Conservation (phyloP, 2,888 invertebrate genomes). For the Steromphala cineraria region DNA sequence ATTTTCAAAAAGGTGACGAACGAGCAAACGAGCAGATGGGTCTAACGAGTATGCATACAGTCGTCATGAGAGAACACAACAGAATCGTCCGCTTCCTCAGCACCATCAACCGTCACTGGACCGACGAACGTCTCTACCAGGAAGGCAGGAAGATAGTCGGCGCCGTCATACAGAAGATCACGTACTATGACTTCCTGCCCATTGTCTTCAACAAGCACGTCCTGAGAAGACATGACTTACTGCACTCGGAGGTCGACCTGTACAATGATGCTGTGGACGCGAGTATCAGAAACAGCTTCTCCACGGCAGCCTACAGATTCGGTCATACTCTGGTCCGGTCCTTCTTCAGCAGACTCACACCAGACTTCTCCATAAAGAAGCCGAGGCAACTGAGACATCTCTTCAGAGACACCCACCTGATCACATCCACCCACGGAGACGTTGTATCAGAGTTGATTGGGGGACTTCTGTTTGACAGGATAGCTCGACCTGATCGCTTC, state of each 20-base stretch:
- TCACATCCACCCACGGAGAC: neutral
- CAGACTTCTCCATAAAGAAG: neutral
- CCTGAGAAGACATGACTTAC: neutral
- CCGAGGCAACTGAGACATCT: neutral
- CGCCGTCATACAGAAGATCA: constrained; percentile 81
- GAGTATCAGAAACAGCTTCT: neutral
- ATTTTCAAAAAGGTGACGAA: constrained; percentile 81
- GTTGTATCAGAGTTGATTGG: neutral
- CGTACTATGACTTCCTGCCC: constrained; percentile 81
- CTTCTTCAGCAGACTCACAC: neutral
- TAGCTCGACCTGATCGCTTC: neutral
- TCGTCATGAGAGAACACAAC: constrained; percentile 92
- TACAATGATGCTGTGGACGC: neutral
- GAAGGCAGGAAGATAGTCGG: constrained; percentile 82
- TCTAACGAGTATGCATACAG: constrained; percentile 88
- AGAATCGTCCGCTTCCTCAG: constrained; percentile 81
- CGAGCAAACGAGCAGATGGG: constrained; percentile 91
- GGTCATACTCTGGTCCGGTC: neutral
- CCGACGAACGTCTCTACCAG: constrained; percentile 80
- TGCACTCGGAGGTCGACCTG: neutral
- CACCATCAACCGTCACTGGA: constrained; percentile 85
- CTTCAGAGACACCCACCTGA: neutral
- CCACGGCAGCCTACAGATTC: neutral
- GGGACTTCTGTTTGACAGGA: neutral
- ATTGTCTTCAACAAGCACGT: constrained; percentile 82